A percentile compares a stretch with the other conserved stretches of the same genome.
phyloP scores from a whole-genome alignment of 2,888 invertebrate species.

The Lysandra bellargus region DNA sequence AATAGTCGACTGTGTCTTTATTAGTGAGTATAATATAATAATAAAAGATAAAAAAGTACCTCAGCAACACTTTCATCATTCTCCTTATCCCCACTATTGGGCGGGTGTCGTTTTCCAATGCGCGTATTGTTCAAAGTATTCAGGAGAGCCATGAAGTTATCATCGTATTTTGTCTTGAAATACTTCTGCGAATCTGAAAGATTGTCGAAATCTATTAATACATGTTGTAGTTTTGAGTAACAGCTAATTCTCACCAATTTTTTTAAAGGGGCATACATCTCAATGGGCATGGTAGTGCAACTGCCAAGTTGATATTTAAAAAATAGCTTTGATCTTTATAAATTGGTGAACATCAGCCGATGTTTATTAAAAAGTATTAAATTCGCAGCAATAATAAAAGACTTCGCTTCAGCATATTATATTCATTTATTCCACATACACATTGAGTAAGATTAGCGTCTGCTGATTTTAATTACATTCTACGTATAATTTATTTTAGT shows the following conservation, averaged over 20 bases:
- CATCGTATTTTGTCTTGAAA: background rate
- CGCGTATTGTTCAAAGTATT: background rate
- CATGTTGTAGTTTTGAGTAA: background rate
- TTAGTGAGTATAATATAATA: too few relatives aligned
- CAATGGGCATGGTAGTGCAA: background rate
- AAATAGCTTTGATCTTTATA: background rate
- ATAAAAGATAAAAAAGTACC: background rate
- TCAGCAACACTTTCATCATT: background rate
- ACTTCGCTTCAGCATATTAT: background rate
- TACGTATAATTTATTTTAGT: background rate
- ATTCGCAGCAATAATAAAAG: constrained; percentile 1
- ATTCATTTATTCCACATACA: background rate
- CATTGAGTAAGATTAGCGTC: background rate
- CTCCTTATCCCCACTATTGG: constrained; percentile 2
- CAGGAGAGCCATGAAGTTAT: background rate
- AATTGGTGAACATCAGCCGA: background rate
- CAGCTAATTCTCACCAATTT: constrained; percentile 5
- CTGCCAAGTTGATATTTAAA: background rate
- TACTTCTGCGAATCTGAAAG: constrained; percentile 15
- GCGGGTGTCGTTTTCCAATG: background rate
- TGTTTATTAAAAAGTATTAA: background rate
- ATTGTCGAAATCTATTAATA: background rate
- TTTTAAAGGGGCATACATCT: background rate
- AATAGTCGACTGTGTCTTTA: too few relatives aligned
- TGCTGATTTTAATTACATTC: background rate